Conservation (phyloP, 2,888 invertebrate species). For the Macrosoma leucophasiata region DNA sequence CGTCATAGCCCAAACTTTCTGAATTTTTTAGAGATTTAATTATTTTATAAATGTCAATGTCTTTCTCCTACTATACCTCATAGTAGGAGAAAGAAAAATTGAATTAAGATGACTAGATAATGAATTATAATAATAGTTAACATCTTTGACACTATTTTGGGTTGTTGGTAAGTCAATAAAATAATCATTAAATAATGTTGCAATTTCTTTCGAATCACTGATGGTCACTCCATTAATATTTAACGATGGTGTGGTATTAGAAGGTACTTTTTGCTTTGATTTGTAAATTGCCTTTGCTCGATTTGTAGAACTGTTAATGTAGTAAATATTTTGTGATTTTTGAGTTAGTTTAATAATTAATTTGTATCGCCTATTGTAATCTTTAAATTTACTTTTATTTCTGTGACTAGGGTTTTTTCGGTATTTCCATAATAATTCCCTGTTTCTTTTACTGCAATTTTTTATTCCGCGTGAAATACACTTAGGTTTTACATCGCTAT, state of each 20-base stretch:
- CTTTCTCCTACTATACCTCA: too few relatives aligned
- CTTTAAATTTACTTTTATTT: neutral
- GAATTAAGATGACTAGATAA: neutral
- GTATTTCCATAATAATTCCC: slow-evolving; percentile 6
- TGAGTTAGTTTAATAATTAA: slow-evolving; percentile 3
- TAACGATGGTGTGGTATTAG: neutral
- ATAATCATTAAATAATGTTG: slow-evolving; percentile 10
- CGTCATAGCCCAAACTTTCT: slow-evolving; percentile 11
- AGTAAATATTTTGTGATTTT: slow-evolving; percentile 1
- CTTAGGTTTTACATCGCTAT: neutral
- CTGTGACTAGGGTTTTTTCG: neutral
- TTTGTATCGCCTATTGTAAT: neutral
- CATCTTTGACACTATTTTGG: too few relatives aligned
- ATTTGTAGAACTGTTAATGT: neutral
- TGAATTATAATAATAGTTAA: neutral
- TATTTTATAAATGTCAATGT: slow-evolving; percentile 1
- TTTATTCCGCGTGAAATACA: slow-evolving; percentile 2
- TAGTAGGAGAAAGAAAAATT: neutral
- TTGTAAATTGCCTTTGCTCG: slow-evolving; percentile 2
- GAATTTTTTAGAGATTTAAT: slow-evolving; percentile 11
- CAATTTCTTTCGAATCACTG: slow-evolving; percentile 7
- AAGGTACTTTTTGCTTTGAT: neutral
- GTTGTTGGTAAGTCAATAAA: slow-evolving; percentile 3
- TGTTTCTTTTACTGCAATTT: slow-evolving; percentile 1
- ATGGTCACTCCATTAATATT: neutral